Evolutionary conservation across 2,888 invertebrate species (phyloP).

Genomic region (Elegia similella): DNA sequence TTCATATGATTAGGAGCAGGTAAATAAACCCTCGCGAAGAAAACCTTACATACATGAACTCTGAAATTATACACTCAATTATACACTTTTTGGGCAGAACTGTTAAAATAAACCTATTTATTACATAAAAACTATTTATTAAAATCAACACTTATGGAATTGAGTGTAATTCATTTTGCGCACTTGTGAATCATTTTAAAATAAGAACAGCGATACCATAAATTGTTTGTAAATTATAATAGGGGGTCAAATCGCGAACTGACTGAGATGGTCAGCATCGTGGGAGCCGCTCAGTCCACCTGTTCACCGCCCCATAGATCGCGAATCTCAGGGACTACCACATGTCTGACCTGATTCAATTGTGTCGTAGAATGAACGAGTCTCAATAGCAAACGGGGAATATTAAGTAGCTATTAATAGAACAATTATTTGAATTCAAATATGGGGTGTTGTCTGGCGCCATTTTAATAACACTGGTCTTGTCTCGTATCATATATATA

Average conservation of each 20-base stretch:
- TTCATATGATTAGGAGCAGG: no score
- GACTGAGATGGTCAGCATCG: slow-evolving; percentile 34
- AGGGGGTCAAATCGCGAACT: slow-evolving; percentile 42
- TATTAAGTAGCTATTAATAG: slow-evolving; percentile 13
- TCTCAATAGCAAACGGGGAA: slow-evolving; percentile 11
- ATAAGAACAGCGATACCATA: background rate
- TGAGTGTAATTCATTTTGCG: no score
- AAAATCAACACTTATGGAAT: no score
- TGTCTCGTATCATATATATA: no score
- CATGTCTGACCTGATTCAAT: slow-evolving; percentile 8
- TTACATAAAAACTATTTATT: no score
- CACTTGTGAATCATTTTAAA: no score
- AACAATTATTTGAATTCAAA: background rate
- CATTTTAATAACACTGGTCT: no score
- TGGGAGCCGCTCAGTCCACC: slow-evolving; percentile 44
- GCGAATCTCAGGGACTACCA: slow-evolving; percentile 33
- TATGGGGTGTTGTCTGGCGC: background rate
- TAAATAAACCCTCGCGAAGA: no score
- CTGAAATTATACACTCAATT: no score
- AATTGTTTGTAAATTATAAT: slow-evolving; percentile 21
- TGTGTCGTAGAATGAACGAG: slow-evolving; percentile 5
- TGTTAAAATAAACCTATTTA: no score
- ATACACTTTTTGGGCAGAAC: no score
- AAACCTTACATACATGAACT: no score
- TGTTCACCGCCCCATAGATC: slow-evolving; percentile 47